phyloP scores from a whole-genome alignment of 1,140 invertebrate species.

The Argopecten irradians region DNA sequence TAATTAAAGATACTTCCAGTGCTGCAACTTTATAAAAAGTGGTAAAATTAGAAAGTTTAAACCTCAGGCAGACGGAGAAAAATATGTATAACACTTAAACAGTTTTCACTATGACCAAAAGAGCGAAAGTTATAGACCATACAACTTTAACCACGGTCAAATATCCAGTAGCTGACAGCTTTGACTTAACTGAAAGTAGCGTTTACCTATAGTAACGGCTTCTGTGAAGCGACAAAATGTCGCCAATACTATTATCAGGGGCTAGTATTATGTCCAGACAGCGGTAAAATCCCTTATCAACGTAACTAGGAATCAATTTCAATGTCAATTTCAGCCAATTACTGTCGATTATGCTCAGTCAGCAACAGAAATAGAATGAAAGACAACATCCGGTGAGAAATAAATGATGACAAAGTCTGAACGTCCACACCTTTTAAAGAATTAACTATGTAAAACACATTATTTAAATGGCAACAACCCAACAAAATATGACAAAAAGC shows the following conservation, averaged over 20 bases:
- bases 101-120: too few relatives aligned
- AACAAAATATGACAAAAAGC: not conserved
- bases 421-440: not conserved
- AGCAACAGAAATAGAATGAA: slow-evolving; percentile 10
- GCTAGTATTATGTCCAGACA: not conserved
- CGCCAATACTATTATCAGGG: slow-evolving; percentile 5
- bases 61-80: too few relatives aligned
- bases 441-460: not conserved
- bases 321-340: not conserved
- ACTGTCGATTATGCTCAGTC: not conserved
- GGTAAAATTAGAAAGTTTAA: too few relatives aligned
- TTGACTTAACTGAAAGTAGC: not conserved
- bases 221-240: slow-evolving; percentile 2
- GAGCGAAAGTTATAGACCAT: too few relatives aligned
- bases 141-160: too few relatives aligned
- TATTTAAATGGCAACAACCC: not conserved
- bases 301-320: slow-evolving; percentile 16
- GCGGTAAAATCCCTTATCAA: not conserved
- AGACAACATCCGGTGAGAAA: not conserved
- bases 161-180: not conserved
- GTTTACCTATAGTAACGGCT: not conserved
- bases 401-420: not conserved
- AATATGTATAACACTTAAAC: too few relatives aligned
- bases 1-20: too few relatives aligned
- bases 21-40: too few relatives aligned